phyloP scores from a whole-genome alignment of 2,888 invertebrate species.

The Autographa gamma region DNA sequence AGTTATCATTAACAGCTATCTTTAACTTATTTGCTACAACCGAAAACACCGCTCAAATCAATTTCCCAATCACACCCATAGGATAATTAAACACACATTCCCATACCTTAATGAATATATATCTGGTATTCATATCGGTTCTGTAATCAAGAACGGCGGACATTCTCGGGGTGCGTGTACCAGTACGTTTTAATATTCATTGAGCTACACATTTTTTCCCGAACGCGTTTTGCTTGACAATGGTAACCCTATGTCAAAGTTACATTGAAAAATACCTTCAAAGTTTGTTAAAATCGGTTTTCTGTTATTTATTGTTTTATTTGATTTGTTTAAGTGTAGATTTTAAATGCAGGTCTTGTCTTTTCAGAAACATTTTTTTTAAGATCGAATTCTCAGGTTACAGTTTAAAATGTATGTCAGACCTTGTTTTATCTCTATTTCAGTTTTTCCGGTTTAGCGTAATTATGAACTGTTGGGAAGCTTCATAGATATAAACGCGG shows the following conservation, averaged over 20 bases:
- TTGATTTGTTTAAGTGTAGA: neutral
- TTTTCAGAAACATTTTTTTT: too few relatives aligned
- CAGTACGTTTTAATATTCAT: constrained; percentile 43
- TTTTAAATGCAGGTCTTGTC: neutral
- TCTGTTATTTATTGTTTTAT: constrained; percentile 11
- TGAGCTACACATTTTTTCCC: constrained; percentile 15
- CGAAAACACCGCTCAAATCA: neutral
- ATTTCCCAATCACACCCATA: neutral
- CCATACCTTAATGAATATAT: constrained; percentile 4
- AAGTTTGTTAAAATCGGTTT: constrained; percentile 36
- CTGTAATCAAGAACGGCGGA: neutral
- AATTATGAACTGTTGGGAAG: too few relatives aligned
- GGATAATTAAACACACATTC: neutral
- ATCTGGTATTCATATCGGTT: constrained; percentile 6
- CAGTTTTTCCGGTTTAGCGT: too few relatives aligned
- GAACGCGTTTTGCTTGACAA: constrained; percentile 30
- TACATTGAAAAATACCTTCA: constrained; percentile 40
- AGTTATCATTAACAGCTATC: neutral
- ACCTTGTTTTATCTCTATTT: too few relatives aligned
- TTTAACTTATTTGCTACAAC: neutral
- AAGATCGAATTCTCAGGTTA: too few relatives aligned
- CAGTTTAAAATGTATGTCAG: too few relatives aligned
- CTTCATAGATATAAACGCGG: too few relatives aligned
- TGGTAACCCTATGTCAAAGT: constrained; percentile 47
- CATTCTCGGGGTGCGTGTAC: constrained; percentile 16